Conservation (phyloP, 1,140 invertebrate genomes). For the Drosophila santomea region DNA sequence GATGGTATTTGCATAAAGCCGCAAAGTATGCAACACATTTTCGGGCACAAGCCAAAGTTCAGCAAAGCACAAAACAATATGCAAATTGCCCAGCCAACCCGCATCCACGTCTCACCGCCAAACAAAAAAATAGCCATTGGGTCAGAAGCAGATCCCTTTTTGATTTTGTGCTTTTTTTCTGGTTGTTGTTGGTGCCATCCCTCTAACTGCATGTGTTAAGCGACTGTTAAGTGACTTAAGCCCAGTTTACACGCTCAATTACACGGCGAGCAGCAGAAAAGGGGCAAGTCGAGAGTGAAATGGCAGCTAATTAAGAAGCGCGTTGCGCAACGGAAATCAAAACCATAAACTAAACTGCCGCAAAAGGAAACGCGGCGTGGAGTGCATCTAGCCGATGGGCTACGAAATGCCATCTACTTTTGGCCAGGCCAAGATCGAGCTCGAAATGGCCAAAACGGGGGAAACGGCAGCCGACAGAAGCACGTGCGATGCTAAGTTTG, state of each 20-base stretch:
- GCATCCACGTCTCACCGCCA: conserved; percentile 10
- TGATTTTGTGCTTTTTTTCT: background rate
- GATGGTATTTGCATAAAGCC: conserved; percentile 74
- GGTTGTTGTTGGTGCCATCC: conserved; percentile 34
- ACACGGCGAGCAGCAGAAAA: conserved; percentile 28
- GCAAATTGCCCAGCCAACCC: conserved; percentile 55
- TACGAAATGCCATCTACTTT: background rate
- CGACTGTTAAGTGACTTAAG: conserved; percentile 74
- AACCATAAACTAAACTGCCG: conserved; percentile 49
- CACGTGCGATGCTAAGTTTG: conserved; percentile 62
- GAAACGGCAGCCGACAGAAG: conserved; percentile 25
- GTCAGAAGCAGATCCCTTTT: conserved; percentile 55
- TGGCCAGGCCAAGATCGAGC: conserved; percentile 22
- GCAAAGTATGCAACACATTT: conserved; percentile 80
- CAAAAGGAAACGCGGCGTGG: conserved; percentile 47
- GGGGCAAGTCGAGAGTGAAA: conserved; percentile 15
- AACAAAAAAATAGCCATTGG: conserved; percentile 44
- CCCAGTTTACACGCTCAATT: conserved; percentile 69
- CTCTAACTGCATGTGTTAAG: conserved; percentile 61
- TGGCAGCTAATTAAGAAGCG: conserved; percentile 55
- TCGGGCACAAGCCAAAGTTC: conserved; percentile 70
- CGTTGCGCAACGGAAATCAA: conserved; percentile 56
- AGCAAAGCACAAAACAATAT: conserved; percentile 70
- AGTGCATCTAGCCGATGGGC: conserved; percentile 16
- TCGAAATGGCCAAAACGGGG: conserved; percentile 12